These are phyloP conservation scores for Grantiella picta DNA, from an alignment of 2,113 vertebrate genomes.

Conservation along the genomic window DNA sequence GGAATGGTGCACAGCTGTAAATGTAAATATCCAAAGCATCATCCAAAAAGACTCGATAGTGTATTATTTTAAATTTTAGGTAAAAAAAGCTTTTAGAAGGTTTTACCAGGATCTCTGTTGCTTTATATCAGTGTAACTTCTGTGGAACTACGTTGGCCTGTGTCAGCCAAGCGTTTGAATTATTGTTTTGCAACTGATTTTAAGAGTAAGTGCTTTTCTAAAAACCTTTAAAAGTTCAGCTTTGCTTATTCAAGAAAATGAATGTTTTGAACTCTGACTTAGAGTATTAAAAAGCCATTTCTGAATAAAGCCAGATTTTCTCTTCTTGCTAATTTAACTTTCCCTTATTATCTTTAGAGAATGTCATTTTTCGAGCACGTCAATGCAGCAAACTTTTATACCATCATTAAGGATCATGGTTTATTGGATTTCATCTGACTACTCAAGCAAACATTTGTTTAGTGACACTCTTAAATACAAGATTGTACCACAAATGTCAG, in stretches of 20 bases:
- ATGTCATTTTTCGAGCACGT: not conserved
- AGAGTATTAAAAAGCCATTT: not conserved
- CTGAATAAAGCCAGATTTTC: not conserved
- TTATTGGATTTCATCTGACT: constrained; percentile 45
- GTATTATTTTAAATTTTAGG: not conserved
- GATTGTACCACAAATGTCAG: not conserved
- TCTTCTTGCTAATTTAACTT: constrained; percentile 23
- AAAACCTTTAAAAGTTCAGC: not conserved
- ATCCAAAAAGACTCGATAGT: not conserved
- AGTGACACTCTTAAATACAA: not conserved
- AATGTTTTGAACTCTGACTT: constrained; percentile 25
- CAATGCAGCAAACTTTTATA: constrained; percentile 19
- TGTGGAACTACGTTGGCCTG: not conserved
- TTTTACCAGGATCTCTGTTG: not conserved
- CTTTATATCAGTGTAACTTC: not conserved
- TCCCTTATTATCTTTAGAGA: not conserved
- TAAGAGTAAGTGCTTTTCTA: not conserved
- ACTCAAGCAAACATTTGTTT: constrained; percentile 30
- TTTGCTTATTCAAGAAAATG: constrained; percentile 28
- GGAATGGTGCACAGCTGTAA: not conserved
- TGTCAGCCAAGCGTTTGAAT: not conserved
- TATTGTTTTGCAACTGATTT: not conserved
- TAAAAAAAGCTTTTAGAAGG: not conserved
- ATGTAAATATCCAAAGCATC: not conserved
- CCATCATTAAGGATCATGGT: constrained; percentile 16